Base-by-base conservation (phyloP, 2,888 invertebrate species). In the Tetanocera ferruginea region DNA sequence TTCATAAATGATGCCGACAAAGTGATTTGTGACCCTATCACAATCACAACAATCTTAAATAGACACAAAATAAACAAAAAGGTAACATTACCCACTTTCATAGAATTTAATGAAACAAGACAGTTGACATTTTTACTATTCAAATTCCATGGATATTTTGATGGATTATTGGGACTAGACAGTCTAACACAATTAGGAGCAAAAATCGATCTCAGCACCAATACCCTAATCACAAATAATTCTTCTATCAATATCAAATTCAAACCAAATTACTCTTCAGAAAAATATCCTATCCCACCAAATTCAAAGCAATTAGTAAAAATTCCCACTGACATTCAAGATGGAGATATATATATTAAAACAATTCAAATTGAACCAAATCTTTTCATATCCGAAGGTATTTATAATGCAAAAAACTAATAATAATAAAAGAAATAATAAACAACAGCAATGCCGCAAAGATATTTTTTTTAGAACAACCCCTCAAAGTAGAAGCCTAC, bases 191-290 rank as follows among this genome's bases (percentile, higher is more conserved):
- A 67, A 62, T 31, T 81, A 57, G 49, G 52, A 51, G 66, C 76
- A 14, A 79, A 77, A 60, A 43, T 81, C 25, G 80, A 80, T 74
- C 57, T 80, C 8, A 43, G 5, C 3, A 77, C 78, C 14, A 67
- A 70, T 14, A 49, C 60, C 52, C 37, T 80, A 37, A 70, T 69
- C 19, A 79, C 78, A 70, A 78, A 71, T 14, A 67, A 62, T 64
- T 31, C 73, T 43, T 5, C 5, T 3, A 71, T 78, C 43, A 60
- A 69, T 14, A 31, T 78, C 51, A 25, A 69, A 23, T 64, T 43
- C 49, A 77, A 74, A 77, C 73, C 67, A 19, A 78, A 78, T 23
- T 57, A 51, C 52, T 37, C 73, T n/a, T 74, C 76, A 60, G 70
- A 57, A 62, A 43, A 60, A n/a, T 37, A 74, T 55, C 60, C 34